These are phyloP conservation scores for Pristis pectinata DNA, from an alignment of 2,797 vertebrate species.

Conservation along the genomic window DNA sequence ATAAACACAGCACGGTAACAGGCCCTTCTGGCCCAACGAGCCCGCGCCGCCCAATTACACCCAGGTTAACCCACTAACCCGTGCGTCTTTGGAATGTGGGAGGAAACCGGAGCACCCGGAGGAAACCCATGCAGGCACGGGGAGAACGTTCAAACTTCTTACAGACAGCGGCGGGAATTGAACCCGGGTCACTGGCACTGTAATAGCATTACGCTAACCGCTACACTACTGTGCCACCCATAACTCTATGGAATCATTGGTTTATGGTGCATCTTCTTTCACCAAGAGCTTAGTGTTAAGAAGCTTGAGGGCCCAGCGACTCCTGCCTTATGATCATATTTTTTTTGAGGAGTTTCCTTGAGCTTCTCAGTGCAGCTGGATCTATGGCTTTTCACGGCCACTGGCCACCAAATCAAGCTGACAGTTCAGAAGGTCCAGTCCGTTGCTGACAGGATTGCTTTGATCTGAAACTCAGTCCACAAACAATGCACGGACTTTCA, in stretches of 20 bases:
- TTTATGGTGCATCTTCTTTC: neutral
- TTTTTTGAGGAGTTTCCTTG: neutral
- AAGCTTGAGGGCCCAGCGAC: neutral
- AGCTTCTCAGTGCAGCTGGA: neutral
- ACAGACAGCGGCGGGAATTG: too few relatives aligned
- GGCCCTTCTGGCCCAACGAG: too few relatives aligned
- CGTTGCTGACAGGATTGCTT: neutral
- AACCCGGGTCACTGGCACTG: too few relatives aligned
- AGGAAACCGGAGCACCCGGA: too few relatives aligned
- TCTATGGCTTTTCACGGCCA: neutral
- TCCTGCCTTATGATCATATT: neutral
- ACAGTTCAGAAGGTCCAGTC: neutral
- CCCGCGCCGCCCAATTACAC: too few relatives aligned
- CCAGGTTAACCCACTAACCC: too few relatives aligned
- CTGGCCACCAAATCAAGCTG: neutral
- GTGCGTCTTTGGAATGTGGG: too few relatives aligned
- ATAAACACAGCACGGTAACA: too few relatives aligned
- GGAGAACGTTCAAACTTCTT: too few relatives aligned
- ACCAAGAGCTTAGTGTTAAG: neutral
- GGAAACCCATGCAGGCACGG: too few relatives aligned
- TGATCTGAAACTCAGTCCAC: neutral
- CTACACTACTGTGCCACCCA: too few relatives aligned
- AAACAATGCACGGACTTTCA: neutral
- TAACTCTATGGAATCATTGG: neutral
- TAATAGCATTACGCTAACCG: too few relatives aligned